phyloP scores from a whole-genome alignment of 2,888 invertebrate species.

The Chamaedrilus cognettii region DNA sequence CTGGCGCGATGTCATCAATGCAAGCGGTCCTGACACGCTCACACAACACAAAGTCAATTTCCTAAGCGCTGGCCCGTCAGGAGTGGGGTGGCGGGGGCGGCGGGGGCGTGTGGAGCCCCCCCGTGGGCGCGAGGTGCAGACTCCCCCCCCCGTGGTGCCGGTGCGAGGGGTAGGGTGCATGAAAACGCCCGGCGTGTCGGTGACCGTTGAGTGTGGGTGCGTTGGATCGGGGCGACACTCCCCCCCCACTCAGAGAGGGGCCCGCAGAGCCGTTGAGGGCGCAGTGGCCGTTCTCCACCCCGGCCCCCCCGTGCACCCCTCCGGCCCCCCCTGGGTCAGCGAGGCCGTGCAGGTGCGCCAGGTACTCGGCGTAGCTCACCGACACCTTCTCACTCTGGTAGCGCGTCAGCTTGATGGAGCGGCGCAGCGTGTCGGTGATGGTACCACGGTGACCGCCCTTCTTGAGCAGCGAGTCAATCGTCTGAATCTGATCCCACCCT shows the following conservation, averaged over 20 bases:
- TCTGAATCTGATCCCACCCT: constrained; percentile 99
- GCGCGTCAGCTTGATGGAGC: constrained; percentile 89
- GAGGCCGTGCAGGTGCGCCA: background rate
- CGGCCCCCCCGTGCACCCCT: no score
- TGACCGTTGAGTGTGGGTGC: background rate
- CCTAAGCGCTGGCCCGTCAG: background rate
- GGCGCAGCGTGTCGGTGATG: constrained; percentile 64
- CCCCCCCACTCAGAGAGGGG: background rate
- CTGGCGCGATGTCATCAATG: no score
- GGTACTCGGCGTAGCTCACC: constrained; percentile 55
- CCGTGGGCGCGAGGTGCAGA: no score
- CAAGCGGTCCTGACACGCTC: no score
- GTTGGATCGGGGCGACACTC: background rate
- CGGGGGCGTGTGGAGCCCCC: background rate
- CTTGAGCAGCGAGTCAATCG: constrained; percentile 93
- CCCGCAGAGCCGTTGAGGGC: background rate
- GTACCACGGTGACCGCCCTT: constrained; percentile 94
- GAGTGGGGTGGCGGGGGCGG: background rate
- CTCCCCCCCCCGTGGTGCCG: no score
- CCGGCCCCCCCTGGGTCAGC: background rate
- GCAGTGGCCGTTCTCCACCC: background rate
- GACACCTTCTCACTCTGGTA: constrained; percentile 95
- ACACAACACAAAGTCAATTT: no score
- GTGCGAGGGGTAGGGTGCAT: background rate
- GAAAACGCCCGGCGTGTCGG: background rate